Percentiles rank a stretch among this genome's conserved stretches.
phyloP scores from a whole-genome alignment of 2,797 vertebrate genomes.

The Amniataba percoides region DNA sequence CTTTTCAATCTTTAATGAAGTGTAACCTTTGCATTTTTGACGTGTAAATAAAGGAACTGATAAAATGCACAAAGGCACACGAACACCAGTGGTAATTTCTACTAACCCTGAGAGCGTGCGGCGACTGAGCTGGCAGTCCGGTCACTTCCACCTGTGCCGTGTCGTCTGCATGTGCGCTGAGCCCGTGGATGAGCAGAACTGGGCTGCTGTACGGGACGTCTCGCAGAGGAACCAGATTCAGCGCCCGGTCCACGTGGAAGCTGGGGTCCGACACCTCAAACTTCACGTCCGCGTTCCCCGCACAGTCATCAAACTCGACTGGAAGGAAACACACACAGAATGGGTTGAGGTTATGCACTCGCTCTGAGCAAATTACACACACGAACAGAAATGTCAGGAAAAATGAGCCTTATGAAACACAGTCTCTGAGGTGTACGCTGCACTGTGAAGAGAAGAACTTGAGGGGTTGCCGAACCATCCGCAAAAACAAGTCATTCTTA shows the following conservation, averaged over 20 bases:
- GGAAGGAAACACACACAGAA: constrained; percentile 56
- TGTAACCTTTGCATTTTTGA: constrained; percentile 21
- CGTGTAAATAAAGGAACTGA: constrained; percentile 7
- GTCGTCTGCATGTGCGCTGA: constrained; percentile 88
- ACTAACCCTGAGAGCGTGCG: constrained; percentile 87
- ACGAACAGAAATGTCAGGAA: constrained; percentile 15
- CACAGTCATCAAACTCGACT: constrained; percentile 96
- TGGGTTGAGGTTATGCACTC: neutral
- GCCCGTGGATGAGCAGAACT: constrained; percentile 88
- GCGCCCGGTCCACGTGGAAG: constrained; percentile 89
- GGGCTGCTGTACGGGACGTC: constrained; percentile 82
- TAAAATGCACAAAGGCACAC: neutral
- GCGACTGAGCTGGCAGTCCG: constrained; percentile 78
- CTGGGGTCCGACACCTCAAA: constrained; percentile 92
- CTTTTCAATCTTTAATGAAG: constrained; percentile 40
- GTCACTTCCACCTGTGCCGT: constrained; percentile 89
- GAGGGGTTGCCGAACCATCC: constrained; percentile 21
- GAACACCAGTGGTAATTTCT: neutral
- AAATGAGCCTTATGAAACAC: neutral
- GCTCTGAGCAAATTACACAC: neutral
- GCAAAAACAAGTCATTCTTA: constrained; percentile 31
- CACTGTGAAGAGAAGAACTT: neutral
- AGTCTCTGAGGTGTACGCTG: constrained; percentile 4
- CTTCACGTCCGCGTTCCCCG: constrained; percentile 88
- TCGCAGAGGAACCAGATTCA: constrained; percentile 86